These are phyloP conservation scores for Peribatodes rhomboidaria DNA, from an alignment of 2,888 invertebrate species.

Conservation along the genomic window DNA sequence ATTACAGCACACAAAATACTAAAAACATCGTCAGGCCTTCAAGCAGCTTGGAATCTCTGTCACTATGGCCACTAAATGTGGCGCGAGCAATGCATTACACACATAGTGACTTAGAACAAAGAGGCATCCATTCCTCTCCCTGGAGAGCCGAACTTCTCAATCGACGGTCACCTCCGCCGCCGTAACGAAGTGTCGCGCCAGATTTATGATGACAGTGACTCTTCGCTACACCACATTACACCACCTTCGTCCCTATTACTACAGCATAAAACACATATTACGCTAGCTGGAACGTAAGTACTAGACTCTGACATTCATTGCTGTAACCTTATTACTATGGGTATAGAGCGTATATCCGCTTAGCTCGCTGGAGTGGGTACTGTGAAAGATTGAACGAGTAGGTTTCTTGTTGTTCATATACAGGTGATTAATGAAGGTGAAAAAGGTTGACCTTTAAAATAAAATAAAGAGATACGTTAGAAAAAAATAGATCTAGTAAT, in stretches of 20 bases:
- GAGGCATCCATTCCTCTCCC: slow-evolving; percentile 13
- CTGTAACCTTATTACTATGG: not conserved
- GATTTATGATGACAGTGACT: slow-evolving; percentile 49
- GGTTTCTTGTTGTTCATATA: slow-evolving; percentile 8
- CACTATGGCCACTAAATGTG: not conserved
- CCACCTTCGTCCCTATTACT: slow-evolving; percentile 1
- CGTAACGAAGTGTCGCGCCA: slow-evolving; percentile 46
- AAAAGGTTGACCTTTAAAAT: not conserved
- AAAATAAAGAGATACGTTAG: not conserved
- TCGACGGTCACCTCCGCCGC: slow-evolving; percentile 41
- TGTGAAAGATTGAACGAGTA: slow-evolving; percentile 18
- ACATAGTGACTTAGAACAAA: slow-evolving; percentile 4
- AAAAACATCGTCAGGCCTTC: no score
- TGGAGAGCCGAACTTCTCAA: slow-evolving; percentile 22
- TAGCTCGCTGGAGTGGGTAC: slow-evolving; percentile 1
- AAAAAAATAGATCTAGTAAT: not conserved
- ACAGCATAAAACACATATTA: slow-evolving; percentile 5
- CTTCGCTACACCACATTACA: slow-evolving; percentile 30
- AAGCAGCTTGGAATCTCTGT: no score
- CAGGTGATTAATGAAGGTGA: slow-evolving; percentile 11
- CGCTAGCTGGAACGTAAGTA: not conserved
- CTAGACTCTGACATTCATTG: not conserved
- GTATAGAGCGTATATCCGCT: not conserved
- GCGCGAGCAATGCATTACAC: not conserved
- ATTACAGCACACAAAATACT: no score